Conservation (phyloP, 2,797 vertebrate genomes). For the Mormyrops attenuatus region DNA sequence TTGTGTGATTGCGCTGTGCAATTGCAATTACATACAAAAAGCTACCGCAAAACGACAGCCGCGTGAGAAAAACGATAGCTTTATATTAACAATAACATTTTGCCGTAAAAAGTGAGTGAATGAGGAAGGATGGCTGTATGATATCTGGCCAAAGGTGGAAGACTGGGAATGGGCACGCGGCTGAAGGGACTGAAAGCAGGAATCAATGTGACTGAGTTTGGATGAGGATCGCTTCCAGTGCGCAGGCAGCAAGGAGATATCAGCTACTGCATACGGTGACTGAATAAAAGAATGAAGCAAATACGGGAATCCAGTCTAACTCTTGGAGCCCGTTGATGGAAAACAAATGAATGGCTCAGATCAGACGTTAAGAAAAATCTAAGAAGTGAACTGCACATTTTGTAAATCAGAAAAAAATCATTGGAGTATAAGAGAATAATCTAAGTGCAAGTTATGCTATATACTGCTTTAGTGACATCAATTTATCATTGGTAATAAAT, state of each 20-base stretch:
- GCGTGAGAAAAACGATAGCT: not conserved
- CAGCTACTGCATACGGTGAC: not conserved
- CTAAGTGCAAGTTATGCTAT: not conserved
- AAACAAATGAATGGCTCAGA: not conserved
- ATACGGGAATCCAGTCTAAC: not conserved
- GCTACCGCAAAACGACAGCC: not conserved
- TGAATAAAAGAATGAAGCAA: not conserved
- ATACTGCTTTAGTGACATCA: not conserved
- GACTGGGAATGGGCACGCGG: not conserved
- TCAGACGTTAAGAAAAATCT: not conserved
- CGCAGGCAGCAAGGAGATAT: not conserved
- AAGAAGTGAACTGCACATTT: not conserved
- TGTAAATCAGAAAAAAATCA: not conserved
- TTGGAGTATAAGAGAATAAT: not conserved
- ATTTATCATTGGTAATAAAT: not conserved
- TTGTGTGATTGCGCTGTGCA: not conserved
- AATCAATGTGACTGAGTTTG: slow-evolving; percentile 6
- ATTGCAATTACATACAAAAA: not conserved
- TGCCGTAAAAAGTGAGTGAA: not conserved
- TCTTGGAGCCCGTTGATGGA: not conserved
- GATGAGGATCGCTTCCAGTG: slow-evolving; percentile 13
- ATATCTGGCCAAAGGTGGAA: not conserved
- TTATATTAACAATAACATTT: not conserved
- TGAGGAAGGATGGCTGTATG: not conserved
- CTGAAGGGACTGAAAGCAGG: not conserved